These are phyloP conservation scores for Leucoma salicis DNA, from an alignment of 2,888 invertebrate genomes.

Conservation along the genomic window DNA sequence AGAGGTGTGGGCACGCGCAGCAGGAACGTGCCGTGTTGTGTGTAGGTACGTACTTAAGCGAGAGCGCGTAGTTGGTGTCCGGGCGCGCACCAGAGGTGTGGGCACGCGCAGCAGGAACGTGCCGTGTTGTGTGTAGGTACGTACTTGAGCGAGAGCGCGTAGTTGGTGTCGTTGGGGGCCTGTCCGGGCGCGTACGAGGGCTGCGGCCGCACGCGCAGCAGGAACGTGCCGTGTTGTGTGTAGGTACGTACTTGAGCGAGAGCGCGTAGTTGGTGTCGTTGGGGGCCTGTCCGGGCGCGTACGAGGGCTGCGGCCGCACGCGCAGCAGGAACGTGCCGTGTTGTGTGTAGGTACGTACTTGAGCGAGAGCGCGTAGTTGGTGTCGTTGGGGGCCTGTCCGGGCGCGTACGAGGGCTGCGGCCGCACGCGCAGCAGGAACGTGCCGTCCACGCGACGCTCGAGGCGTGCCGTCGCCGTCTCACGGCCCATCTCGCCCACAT, in stretches of 20 bases:
- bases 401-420: constrained; percentile 79
- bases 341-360: constrained; percentile 87
- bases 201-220: constrained; percentile 89
- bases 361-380: constrained; percentile 89
- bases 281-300: no score
- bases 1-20: no score
- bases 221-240: constrained; percentile 95
- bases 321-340: neutral
- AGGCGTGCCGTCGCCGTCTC: constrained; percentile 88
- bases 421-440: constrained; percentile 91
- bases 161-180: constrained; percentile 65
- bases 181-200: constrained; percentile 49
- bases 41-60: no score
- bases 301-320: no score
- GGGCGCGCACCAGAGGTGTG: no score
- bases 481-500: constrained; percentile 94
- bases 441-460: constrained; percentile 90
- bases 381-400: constrained; percentile 37
- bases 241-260: no score
- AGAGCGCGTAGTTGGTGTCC: no score
- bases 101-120: no score
- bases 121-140: constrained; percentile 83
- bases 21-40: no score
- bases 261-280: no score
- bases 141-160: constrained; percentile 93